A percentile compares a stretch with the other conserved stretches of the same genome.
Evolutionary conservation across 2,113 vertebrate species (phyloP).

Genomic region (Cygnus buccinator): DNA sequence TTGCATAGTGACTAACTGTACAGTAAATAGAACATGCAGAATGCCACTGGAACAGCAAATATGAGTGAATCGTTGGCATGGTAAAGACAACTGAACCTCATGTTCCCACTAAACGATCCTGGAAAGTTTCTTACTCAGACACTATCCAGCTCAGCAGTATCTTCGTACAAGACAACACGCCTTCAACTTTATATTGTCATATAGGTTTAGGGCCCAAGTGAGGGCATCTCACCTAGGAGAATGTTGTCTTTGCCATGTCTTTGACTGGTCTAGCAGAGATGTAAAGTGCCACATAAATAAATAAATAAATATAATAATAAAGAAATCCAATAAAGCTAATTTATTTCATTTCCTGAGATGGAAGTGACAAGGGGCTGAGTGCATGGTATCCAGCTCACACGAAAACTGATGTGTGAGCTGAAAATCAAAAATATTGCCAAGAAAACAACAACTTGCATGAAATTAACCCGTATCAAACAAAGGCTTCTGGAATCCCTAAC

Average conservation of each 20-base stretch:
- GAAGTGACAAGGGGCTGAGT: conserved; percentile 1
- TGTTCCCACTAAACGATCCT: not conserved
- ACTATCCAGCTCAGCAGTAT: not conserved
- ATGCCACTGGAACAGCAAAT: not conserved
- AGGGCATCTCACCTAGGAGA: not conserved
- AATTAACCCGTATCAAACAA: not conserved
- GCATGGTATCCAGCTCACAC: not conserved
- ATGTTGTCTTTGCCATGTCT: conserved; percentile 4
- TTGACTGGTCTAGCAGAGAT: conserved; percentile 4
- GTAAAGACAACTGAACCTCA: not conserved
- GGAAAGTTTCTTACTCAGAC: not conserved
- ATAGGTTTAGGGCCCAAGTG: not conserved
- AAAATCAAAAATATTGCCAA: conserved; percentile 51
- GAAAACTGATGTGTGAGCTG: conserved; percentile 21
- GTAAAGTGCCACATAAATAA: not conserved
- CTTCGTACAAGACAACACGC: accelerated
- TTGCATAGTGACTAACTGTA: not conserved
- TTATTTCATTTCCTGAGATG: conserved; percentile 64
- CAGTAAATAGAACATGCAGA: not conserved
- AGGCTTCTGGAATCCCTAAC: conserved; percentile 13
- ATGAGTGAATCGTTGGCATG: not conserved
- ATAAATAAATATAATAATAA: not conserved
- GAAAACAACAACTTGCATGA: not conserved
- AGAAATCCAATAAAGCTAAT: conserved; percentile 57
- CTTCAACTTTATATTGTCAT: not conserved